Evolutionary conservation across 92 coral and sea anemone species (phyloP).

Genomic region (Paragorgia papillata): DNA sequence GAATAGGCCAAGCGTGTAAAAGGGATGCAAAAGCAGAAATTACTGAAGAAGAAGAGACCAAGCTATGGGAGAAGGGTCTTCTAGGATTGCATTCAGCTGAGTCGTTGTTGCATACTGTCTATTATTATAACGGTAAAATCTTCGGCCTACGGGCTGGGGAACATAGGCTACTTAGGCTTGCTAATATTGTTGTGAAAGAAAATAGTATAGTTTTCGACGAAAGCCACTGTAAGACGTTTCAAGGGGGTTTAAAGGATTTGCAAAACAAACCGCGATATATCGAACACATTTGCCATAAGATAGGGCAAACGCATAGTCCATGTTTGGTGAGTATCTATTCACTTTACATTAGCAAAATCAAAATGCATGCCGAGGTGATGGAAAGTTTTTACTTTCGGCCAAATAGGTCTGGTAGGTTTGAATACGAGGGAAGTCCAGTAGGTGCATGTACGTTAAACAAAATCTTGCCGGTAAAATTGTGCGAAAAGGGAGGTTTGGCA

Average conservation of each 20-base stretch:
- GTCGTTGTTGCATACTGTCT: conserved; percentile 51
- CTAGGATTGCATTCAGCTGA: conserved; percentile 57
- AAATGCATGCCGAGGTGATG: conserved; percentile 40
- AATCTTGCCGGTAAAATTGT: conserved; percentile 41
- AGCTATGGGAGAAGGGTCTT: conserved; percentile 41
- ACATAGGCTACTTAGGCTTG: conserved; percentile 49
- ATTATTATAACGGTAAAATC: conserved; percentile 57
- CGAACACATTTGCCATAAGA: conserved; percentile 59
- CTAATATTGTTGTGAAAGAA: conserved; percentile 53
- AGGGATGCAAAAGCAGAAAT: conserved; percentile 12
- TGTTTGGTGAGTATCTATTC: conserved; percentile 58
- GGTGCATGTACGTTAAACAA: conserved; percentile 33
- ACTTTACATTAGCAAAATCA: conserved; percentile 49
- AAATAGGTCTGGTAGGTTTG: conserved; percentile 46
- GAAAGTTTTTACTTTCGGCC: conserved; percentile 61
- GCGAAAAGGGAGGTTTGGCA: conserved; percentile 16
- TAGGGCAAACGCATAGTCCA: conserved; percentile 53
- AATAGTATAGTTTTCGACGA: conserved; percentile 60
- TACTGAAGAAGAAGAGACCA: conserved; percentile 30
- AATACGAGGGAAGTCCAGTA: conserved; percentile 19
- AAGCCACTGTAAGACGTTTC: conserved; percentile 52
- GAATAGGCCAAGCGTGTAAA: conserved; percentile 21
- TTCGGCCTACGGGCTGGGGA: conserved; percentile 61
- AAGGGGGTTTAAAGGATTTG: conserved; percentile 66
- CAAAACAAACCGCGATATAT: conserved; percentile 59